Base-by-base conservation (phyloP, 2,113 vertebrate species). In the Myotis brandtii region DNA sequence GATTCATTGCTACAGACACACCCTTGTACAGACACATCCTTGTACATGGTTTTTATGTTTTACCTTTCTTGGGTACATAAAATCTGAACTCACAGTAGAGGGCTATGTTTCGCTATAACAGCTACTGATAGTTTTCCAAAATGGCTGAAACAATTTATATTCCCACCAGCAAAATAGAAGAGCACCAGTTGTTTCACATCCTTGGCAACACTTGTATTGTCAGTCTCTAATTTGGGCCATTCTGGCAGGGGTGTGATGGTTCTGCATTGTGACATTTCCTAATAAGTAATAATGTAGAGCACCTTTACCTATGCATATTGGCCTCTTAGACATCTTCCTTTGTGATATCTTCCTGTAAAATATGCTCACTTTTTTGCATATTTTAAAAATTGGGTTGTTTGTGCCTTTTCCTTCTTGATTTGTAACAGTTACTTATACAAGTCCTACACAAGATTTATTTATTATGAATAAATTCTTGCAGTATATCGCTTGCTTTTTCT, bases 391-490 rank as follows among this genome's bases (percentile, higher is more conserved):
- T 25, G 16, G 40, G 34, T 10, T 50, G 59, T 34, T 80, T 85
- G 48, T 92, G 48, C 16, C 23, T 75, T 82, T 82, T 86, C 56
- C 37, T 76, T 79, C 75, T 23, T 81, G n/a, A 67, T 4, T 79
- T 82, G 21, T 77, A 91, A 64, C 3, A 80, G 25, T 50, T 96
- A 95, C 8, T 46, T 73, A 62, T 48, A 52, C 34, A 88, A 92
- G 23, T n/a, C 23, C 23, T 62, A 43, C 30, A 67, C 20, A 43
- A 37, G 17, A 80, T 43, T 89, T 43, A 69, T 52, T 90, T 43
- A 69, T 52, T 86, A 20, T 34, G n/a, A 90, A 81, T 82, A 62
- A n/a, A 80, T 37, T 34, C n/a, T 37, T 73, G 11, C 0, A 56
- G n/a, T 95, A 32, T 66, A 18, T 54, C 23, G 4, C 67, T 46